Evolutionary conservation across 53 echinoderm and acorn worm species (phyloP), one percentile per base, ranked within the genome.

Genomic region (Echinometra lucunter): DNA sequence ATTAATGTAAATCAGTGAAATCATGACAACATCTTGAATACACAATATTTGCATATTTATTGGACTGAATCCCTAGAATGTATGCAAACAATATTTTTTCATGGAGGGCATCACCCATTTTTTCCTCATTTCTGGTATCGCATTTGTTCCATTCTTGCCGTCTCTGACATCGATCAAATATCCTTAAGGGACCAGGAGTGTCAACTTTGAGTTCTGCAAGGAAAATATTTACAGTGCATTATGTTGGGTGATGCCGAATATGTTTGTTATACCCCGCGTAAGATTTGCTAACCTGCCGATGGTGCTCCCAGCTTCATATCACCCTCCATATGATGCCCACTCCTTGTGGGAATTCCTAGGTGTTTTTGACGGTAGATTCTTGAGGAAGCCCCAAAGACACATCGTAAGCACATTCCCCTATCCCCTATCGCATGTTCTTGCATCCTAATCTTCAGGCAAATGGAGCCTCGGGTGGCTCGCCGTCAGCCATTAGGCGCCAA

Each of bases 401-500:
- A 23, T 3, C 19, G 78, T 21, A 4, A 78, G 42, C 75, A 40
- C 42, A 69, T 69, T 69, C 69, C 30, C 32, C 1, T 34, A 7
- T 78, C 15, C 42, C 78, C 78, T 42, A 53, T 55, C 30, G 88
- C 88, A 88, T 88, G 88, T 88, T 88, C 55, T 11, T 45, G 88
- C 88, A 88, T 88, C 47, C 88, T 88, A 88, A 42, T 44, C 25
- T 34, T 49, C 21, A 30, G 88, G 17, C 12, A 13, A 25, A 55
- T 6, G 32, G 88, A 55, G 88, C 88, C 49, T 35, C 49, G 23
- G 88, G 88, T 88, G 88, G 88, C 88, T 49, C 32, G 49, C 88
- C 30, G 88, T 34, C 56, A 88, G 88, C 88, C 88, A 88, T 88
- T 88, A 88, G 88, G 88, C 88, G 88, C 88, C 88, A 55, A 34